Percentiles rank a stretch among this genome's conserved stretches.
phyloP scores from a whole-genome alignment of 2,797 vertebrate species.

The Onychomys leucogaster region DNA sequence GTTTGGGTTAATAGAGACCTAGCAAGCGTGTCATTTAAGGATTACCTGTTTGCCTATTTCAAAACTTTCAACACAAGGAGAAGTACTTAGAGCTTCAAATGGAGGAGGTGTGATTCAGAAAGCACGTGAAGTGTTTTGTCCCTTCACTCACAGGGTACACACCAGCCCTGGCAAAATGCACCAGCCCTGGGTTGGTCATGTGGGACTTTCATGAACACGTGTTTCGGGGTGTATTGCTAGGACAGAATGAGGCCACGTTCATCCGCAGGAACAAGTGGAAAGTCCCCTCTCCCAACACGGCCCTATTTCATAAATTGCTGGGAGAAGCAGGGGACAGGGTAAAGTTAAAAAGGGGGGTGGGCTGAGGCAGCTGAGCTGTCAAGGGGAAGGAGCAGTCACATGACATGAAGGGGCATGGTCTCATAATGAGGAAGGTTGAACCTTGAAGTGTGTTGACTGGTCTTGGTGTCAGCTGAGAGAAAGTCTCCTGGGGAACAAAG shows the following conservation, averaged over 20 bases:
- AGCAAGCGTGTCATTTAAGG: conserved; percentile 36
- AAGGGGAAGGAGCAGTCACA: neutral
- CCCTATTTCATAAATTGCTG: neutral
- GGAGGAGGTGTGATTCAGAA: conserved; percentile 24
- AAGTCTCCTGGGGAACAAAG: conserved; percentile 67
- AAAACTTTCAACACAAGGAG: conserved; percentile 12
- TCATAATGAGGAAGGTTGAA: conserved; percentile 28
- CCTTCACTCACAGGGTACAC: neutral
- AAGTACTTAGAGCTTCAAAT: neutral
- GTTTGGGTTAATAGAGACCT: conserved; percentile 38
- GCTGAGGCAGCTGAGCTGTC: neutral
- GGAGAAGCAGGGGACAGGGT: too few relatives aligned
- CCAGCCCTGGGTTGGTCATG: neutral
- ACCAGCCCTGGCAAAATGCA: neutral
- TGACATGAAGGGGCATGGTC: conserved; percentile 10
- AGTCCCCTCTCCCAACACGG: neutral
- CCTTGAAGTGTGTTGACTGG: conserved; percentile 57
- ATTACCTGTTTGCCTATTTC: conserved; percentile 42
- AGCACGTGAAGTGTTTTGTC: neutral
- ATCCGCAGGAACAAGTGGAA: neutral
- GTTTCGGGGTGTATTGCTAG: neutral
- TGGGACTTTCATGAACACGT: neutral
- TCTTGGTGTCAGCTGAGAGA: conserved; percentile 15
- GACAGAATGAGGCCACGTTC: neutral
- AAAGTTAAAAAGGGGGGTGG: neutral